These are phyloP conservation scores for Leptodactylus fallax DNA, from an alignment of 2,797 vertebrate species.

Conservation along the genomic window DNA sequence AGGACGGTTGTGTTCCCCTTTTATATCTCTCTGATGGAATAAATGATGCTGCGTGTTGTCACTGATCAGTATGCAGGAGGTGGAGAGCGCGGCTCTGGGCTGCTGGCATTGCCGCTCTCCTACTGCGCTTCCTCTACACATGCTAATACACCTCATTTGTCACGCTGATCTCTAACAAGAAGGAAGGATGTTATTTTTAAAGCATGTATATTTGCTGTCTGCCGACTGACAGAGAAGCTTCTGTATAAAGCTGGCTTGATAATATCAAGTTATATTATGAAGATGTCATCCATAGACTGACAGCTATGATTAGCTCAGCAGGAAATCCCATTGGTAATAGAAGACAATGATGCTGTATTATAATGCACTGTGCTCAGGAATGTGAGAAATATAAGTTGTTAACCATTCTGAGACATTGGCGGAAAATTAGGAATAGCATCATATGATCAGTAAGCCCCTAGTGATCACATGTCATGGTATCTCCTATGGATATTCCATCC, in stretches of 20 bases:
- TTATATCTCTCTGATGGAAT: not conserved
- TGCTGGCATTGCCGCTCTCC: not conserved
- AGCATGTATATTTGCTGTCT: constrained; percentile 8
- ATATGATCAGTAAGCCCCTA: not conserved
- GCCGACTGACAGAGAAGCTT: not conserved
- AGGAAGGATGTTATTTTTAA: constrained; percentile 20
- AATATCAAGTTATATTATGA: not conserved
- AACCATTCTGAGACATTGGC: not conserved
- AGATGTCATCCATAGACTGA: not conserved
- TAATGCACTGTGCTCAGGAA: not conserved
- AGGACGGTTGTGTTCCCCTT: too few species aligned
- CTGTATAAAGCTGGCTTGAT: not conserved
- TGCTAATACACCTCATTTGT: constrained; percentile 37
- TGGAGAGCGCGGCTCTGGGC: not conserved
- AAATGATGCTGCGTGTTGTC: not conserved
- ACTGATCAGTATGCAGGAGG: constrained; percentile 43
- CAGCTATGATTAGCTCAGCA: not conserved
- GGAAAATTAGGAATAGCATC: not conserved
- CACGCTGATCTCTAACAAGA: constrained; percentile 16
- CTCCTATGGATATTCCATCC: too few species aligned
- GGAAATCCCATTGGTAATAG: not conserved
- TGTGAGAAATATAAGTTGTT: not conserved
- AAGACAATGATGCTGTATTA: not conserved
- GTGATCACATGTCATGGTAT: not conserved
- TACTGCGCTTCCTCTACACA: not conserved